These are phyloP conservation scores for Sturnus vulgaris DNA, from an alignment of 2,113 vertebrate genomes.

Conservation along the genomic window DNA sequence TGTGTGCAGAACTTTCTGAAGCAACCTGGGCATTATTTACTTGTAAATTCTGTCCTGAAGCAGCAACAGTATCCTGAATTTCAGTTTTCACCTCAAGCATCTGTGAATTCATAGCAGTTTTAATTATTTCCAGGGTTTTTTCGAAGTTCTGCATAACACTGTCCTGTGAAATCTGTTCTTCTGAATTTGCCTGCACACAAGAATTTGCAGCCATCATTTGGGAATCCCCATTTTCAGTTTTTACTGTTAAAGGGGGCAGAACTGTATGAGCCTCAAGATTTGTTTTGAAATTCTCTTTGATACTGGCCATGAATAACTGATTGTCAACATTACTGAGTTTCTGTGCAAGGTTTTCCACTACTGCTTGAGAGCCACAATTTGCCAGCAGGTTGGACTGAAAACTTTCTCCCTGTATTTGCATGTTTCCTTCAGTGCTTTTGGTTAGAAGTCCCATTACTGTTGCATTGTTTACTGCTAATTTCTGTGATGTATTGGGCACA, in stretches of 20 bases:
- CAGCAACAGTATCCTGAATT: conserved; percentile 51
- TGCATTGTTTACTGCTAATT: conserved; percentile 59
- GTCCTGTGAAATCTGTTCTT: conserved; percentile 68
- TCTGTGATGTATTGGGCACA: conserved; percentile 49
- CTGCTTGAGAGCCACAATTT: conserved; percentile 71
- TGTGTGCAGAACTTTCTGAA: conserved; percentile 31
- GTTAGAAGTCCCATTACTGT: conserved; percentile 54
- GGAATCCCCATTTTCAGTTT: conserved; percentile 77
- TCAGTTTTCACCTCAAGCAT: conserved; percentile 74
- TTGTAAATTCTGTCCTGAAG: conserved; percentile 60
- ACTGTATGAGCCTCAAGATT: conserved; percentile 53
- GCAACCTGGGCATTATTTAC: conserved; percentile 49
- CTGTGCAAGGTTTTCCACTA: conserved; percentile 74
- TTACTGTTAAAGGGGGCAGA: conserved; percentile 65
- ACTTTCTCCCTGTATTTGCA: conserved; percentile 51
- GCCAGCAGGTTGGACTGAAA: conserved; percentile 68
- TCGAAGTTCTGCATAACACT: conserved; percentile 76
- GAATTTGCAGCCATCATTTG: conserved; percentile 67
- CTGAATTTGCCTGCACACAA: conserved; percentile 43
- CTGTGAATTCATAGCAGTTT: conserved; percentile 77
- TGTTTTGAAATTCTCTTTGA: conserved; percentile 78
- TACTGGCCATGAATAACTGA: conserved; percentile 82
- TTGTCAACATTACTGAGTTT: conserved; percentile 82
- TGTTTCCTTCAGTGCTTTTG: conserved; percentile 61
- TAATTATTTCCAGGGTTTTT: conserved; percentile 78